Percentiles rank a stretch among this genome's conserved stretches.
Evolutionary conservation across 2,797 vertebrate species (phyloP).

Genomic region (Hoplostethus atlanticus): DNA sequence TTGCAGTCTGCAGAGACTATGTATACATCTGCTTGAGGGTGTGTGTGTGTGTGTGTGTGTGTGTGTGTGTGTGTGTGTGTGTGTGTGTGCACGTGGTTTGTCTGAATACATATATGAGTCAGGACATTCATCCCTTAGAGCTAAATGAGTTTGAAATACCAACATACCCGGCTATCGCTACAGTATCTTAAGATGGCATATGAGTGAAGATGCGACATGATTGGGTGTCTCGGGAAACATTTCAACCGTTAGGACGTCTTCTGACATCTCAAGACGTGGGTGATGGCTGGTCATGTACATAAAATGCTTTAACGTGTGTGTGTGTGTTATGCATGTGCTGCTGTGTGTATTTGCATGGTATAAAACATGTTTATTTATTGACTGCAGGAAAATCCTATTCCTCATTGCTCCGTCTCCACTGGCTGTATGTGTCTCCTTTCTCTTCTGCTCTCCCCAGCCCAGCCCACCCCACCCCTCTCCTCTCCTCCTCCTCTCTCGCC

Average conservation of each 20-base stretch:
- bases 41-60: too few species aligned
- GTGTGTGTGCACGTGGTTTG: background rate
- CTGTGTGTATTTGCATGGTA: background rate
- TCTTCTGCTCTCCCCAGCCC: constrained; percentile 18
- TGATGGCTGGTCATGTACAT: constrained; percentile 23
- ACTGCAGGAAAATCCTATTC: constrained; percentile 28
- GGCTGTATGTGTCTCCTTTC: constrained; percentile 52
- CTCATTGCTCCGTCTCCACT: constrained; percentile 40
- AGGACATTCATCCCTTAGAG: background rate
- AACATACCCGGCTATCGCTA: background rate
- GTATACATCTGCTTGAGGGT: constrained; percentile 2
- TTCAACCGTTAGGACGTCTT: background rate
- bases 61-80: too few species aligned
- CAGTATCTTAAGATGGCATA: background rate
- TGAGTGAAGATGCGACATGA: too few species aligned
- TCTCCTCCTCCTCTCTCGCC: constrained; percentile 5
- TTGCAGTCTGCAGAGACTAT: background rate
- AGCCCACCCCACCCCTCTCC: constrained; percentile 1
- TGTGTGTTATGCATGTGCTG: constrained; percentile 1
- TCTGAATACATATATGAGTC: constrained; percentile 15
- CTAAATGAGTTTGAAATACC: background rate
- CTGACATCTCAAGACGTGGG: background rate
- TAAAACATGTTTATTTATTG: constrained; percentile 17
- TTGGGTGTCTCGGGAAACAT: background rate
- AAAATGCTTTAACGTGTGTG: constrained; percentile 40